phyloP scores from a whole-genome alignment of 2,113 vertebrate genomes.

The Solenodon paradoxus region DNA sequence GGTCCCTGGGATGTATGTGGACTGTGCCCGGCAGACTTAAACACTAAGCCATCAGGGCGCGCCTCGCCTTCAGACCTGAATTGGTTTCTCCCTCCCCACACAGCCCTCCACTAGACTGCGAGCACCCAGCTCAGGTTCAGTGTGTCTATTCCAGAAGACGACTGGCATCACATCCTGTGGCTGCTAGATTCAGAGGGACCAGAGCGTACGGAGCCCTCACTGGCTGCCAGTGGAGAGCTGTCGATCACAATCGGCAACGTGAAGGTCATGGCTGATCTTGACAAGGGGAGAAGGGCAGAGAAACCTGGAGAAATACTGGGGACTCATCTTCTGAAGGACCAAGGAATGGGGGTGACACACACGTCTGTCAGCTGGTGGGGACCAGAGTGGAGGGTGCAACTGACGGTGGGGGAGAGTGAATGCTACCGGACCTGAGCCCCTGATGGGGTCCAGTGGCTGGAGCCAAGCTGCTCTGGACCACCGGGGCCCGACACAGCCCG shows the following conservation, averaged over 20 bases:
- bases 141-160: accelerated
- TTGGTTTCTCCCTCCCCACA: neutral
- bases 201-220: neutral
- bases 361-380: no score
- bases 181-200: neutral
- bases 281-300: neutral
- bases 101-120: neutral
- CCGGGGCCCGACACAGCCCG: neutral
- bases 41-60: no score
- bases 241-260: neutral
- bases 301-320: accelerated
- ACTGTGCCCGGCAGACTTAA: no score
- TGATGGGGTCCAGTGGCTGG: neutral
- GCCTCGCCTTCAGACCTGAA: neutral
- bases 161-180: accelerated
- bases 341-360: neutral
- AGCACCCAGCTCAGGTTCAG: neutral
- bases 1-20: no score
- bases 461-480: neutral
- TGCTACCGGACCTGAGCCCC: neutral
- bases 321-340: neutral
- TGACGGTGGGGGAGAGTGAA: neutral
- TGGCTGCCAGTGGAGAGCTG: neutral
- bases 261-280: neutral
- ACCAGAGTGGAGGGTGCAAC: neutral